phyloP scores from a whole-genome alignment of 2,888 invertebrate genomes.

The Mythimna impura region DNA sequence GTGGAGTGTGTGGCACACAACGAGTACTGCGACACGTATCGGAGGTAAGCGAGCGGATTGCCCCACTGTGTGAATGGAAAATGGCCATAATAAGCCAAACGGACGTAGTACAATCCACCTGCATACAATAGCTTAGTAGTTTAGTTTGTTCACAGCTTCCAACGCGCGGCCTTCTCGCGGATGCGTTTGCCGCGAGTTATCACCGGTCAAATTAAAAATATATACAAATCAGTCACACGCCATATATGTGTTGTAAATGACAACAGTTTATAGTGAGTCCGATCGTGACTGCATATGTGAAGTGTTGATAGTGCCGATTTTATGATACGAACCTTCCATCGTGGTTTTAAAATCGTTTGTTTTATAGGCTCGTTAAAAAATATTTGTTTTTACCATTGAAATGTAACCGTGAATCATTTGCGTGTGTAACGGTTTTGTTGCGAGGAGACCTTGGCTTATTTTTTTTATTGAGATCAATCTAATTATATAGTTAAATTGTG shows the following conservation, averaged over 20 bases:
- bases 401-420: slow-evolving; percentile 66
- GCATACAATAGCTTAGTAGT: slow-evolving; percentile 90
- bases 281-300: slow-evolving; percentile 67
- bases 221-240: slow-evolving; percentile 54
- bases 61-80: slow-evolving; percentile 88
- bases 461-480: slow-evolving; percentile 73
- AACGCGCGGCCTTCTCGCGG: slow-evolving; percentile 83
- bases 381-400: slow-evolving; percentile 52
- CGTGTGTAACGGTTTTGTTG: slow-evolving; percentile 66
- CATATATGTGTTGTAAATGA: slow-evolving; percentile 60
- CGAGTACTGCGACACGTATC: slow-evolving; percentile 63
- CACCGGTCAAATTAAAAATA: slow-evolving; percentile 63
- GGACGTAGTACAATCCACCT: slow-evolving; percentile 87
- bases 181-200: slow-evolving; percentile 70
- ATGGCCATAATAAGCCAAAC: slow-evolving; percentile 86
- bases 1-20: slow-evolving; percentile 43
- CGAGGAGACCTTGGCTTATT: slow-evolving; percentile 71
- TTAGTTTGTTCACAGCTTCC: slow-evolving; percentile 87
- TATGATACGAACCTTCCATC: slow-evolving; percentile 48
- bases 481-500: slow-evolving; percentile 68
- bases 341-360: slow-evolving; percentile 29
- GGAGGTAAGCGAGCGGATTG: slow-evolving; percentile 74
- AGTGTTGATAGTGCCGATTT: slow-evolving; percentile 64
- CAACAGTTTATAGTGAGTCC: slow-evolving; percentile 64
- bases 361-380: slow-evolving; percentile 56